Base-by-base conservation (phyloP, 1,140 invertebrate genomes). In the Physella acuta region DNA sequence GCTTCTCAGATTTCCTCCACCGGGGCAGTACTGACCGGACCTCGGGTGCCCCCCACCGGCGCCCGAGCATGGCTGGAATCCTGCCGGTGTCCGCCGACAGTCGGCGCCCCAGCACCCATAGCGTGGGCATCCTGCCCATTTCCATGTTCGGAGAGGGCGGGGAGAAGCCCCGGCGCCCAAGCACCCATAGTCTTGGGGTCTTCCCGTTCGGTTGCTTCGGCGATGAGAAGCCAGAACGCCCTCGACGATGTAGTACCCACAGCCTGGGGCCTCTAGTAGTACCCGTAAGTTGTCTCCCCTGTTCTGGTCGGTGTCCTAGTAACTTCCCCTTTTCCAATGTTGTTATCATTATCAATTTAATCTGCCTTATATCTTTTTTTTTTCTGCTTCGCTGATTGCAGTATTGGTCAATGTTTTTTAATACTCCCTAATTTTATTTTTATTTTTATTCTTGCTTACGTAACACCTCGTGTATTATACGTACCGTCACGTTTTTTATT, bases 121-220 rank as follows among this genome's bases (percentile, higher is more conserved):
- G 79, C 68, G 78, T 81, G 26, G 79, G 79, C 60, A 79, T 81
- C 56, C 70, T 80, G 60, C 78, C 80, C 31, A 79, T 81, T 33
- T 78, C 75, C 65, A 78, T 79, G 72, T 82, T 82, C 71, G 80
- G 79, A 37, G 80, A 82, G 68, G 74, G 76, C 60, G 73, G 74
- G 0, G 78, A 81, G 70, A 72, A 74, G 55, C 78, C 76, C 28
- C 74, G 80, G 33, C 75, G 79, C 59, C 76, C 80, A 37, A 80
- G 79, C 68, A 80, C 80, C 8, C 80, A 82, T 74, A 80, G 79
- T 74, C 75, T 82, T 52, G 80, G 80, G 39, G 76, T 80, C 36
- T 74, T 81, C 39, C 78, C 78, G 30, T 68, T 81, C 52, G 71
- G 76, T 55, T 76, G 75, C 71, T 75, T 75, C 60, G 76, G 76